Conservation (phyloP, 2,888 invertebrate genomes). For the Iphiclides podalirius region DNA sequence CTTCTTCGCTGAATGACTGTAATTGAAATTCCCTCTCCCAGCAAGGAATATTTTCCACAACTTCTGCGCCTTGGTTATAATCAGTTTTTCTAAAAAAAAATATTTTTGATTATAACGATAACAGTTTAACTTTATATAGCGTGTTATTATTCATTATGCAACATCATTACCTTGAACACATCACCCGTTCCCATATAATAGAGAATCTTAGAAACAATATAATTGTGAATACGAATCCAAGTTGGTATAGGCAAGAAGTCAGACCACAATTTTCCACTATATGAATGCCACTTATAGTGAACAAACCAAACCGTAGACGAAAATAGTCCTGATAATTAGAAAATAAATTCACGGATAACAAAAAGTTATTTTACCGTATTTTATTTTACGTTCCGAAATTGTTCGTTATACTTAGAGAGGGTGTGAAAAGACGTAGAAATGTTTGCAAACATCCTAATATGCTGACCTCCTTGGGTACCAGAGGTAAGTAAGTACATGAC, state of each 20-base stretch:
- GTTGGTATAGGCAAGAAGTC: not conserved
- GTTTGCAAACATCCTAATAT: too few relatives aligned
- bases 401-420: too few relatives aligned
- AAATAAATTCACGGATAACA: too few relatives aligned
- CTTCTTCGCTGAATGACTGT: not conserved
- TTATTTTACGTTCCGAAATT: too few relatives aligned
- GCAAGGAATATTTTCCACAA: slow-evolving; percentile 8
- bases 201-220: slow-evolving; percentile 3
- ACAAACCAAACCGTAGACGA: not conserved
- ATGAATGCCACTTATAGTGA: too few relatives aligned
- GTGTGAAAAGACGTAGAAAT: too few relatives aligned
- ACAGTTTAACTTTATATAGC: too few relatives aligned
- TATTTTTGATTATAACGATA: too few relatives aligned
- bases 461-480: too few relatives aligned
- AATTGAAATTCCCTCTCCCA: slow-evolving; percentile 15
- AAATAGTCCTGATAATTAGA: slow-evolving; percentile 1
- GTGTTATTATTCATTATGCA: too few relatives aligned
- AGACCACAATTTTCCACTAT: not conserved
- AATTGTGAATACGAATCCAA: not conserved
- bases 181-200: not conserved
- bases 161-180: not conserved
- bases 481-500: too few relatives aligned
- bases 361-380: too few relatives aligned
- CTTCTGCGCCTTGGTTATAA: slow-evolving; percentile 7
- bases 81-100: slow-evolving; percentile 10